These are phyloP conservation scores for Lepus timidus DNA, from an alignment of 2,113 vertebrate species.

Conservation along the genomic window DNA sequence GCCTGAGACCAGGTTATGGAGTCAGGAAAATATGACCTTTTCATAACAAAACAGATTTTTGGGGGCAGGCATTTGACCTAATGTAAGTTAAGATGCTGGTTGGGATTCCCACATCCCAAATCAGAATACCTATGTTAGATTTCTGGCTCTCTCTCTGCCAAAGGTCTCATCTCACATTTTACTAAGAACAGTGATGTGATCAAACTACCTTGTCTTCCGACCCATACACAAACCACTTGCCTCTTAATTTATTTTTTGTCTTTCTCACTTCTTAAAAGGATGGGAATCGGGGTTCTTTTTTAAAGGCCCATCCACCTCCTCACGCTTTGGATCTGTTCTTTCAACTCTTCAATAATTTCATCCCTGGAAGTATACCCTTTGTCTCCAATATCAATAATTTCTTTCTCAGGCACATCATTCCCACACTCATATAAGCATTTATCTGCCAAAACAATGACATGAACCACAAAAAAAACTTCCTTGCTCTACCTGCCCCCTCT, in stretches of 20 bases:
- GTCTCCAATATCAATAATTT: not conserved
- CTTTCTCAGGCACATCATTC: not conserved
- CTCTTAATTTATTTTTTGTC: constrained; percentile 8
- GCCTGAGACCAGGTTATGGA: not conserved
- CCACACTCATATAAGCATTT: not conserved
- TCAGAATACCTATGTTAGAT: too few species aligned
- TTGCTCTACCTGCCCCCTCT: not conserved
- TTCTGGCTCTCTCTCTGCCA: not conserved
- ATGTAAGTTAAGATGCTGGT: too few species aligned
- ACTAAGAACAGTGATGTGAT: not conserved
- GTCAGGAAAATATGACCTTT: constrained; percentile 1
- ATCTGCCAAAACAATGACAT: not conserved
- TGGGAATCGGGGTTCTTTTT: not conserved
- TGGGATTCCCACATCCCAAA: too few species aligned
- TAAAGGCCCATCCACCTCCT: not conserved
- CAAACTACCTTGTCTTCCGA: not conserved
- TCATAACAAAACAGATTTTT: not conserved
- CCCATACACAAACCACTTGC: not conserved
- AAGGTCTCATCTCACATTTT: constrained; percentile 26
- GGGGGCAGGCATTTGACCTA: too few species aligned
- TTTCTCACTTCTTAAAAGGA: not conserved
- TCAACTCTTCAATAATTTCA: not conserved
- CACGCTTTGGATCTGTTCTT: not conserved
- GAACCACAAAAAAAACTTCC: not conserved
- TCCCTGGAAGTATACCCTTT: not conserved